phyloP scores from a whole-genome alignment of 2,888 invertebrate genomes.

The Hoplodrina ambigua region DNA sequence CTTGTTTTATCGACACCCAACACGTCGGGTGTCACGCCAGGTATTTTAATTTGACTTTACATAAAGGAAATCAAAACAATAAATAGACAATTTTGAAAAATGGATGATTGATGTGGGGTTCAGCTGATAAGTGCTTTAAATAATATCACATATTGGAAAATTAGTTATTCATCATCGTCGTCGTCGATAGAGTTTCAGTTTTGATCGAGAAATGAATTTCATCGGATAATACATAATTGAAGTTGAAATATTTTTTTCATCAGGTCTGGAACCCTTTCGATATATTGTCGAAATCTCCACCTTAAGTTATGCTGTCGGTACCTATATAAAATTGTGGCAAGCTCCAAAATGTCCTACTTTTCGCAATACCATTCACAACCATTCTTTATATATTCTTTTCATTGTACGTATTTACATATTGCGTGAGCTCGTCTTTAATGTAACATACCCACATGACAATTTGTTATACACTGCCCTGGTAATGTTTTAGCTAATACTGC shows the following conservation, averaged over 20 bases:
- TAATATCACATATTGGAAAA: background rate
- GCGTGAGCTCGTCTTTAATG: constrained; percentile 10
- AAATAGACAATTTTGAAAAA: too few relatives aligned
- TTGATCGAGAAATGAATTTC: background rate
- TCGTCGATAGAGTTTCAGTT: constrained; percentile 6
- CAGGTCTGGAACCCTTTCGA: background rate
- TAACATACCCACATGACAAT: constrained; percentile 26
- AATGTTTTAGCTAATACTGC: constrained; percentile 65
- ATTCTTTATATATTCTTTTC: constrained; percentile 51
- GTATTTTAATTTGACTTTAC: too few relatives aligned
- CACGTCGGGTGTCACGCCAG: too few relatives aligned
- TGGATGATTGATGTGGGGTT: too few relatives aligned
- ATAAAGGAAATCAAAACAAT: too few relatives aligned
- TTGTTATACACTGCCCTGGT: constrained; percentile 43
- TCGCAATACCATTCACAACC: constrained; percentile 63
- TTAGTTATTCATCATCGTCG: background rate
- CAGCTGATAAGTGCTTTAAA: background rate
- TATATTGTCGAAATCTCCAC: constrained; percentile 7
- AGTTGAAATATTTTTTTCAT: background rate
- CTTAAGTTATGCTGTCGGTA: constrained; percentile 11
- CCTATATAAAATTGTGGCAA: constrained; percentile 43
- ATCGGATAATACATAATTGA: constrained; percentile 2
- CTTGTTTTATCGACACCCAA: too few relatives aligned
- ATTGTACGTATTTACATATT: constrained; percentile 49
- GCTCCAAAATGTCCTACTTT: constrained; percentile 28